Evolutionary conservation across 2,113 vertebrate species (phyloP).

Genomic region (Vulpes lagopus): DNA sequence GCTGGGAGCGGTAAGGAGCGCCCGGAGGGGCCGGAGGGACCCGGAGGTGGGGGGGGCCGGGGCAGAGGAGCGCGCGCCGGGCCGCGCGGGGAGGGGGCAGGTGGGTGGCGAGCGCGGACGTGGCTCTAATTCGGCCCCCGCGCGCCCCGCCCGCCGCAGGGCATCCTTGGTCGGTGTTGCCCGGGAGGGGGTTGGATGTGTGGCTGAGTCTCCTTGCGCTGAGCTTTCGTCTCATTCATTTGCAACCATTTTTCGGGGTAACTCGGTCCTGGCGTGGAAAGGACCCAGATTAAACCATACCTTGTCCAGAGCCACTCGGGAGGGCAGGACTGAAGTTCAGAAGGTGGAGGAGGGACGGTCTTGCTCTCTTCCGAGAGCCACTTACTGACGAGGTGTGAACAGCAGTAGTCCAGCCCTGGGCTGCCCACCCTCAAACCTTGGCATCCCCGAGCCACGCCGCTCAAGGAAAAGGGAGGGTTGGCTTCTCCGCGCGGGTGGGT

Average conservation of each 20-base stretch:
- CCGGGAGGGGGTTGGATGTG: neutral
- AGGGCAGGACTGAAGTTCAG: slow-evolving; percentile 60
- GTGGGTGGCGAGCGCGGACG: neutral
- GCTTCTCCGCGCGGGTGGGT: neutral
- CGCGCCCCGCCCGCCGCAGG: neutral
- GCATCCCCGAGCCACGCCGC: neutral
- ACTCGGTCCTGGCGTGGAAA: neutral
- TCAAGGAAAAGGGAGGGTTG: neutral
- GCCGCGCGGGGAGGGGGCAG: neutral
- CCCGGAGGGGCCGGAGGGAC: neutral
- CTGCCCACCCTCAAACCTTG: neutral
- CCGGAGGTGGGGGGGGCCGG: neutral
- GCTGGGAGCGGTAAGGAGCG: slow-evolving; percentile 48
- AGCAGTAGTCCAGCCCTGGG: neutral
- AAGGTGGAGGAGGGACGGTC: slow-evolving; percentile 9
- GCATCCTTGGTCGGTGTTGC: neutral
- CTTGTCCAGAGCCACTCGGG: neutral
- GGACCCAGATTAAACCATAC: neutral
- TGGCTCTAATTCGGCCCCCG: neutral
- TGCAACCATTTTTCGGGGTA: neutral
- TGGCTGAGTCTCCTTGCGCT: neutral
- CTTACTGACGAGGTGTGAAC: slow-evolving; percentile 21
- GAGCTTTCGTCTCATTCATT: slow-evolving; percentile 57
- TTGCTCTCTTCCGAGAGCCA: neutral
- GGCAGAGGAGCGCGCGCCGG: neutral